Conservation (phyloP, 2,113 vertebrate genomes). For the Vulpes vulpes region DNA sequence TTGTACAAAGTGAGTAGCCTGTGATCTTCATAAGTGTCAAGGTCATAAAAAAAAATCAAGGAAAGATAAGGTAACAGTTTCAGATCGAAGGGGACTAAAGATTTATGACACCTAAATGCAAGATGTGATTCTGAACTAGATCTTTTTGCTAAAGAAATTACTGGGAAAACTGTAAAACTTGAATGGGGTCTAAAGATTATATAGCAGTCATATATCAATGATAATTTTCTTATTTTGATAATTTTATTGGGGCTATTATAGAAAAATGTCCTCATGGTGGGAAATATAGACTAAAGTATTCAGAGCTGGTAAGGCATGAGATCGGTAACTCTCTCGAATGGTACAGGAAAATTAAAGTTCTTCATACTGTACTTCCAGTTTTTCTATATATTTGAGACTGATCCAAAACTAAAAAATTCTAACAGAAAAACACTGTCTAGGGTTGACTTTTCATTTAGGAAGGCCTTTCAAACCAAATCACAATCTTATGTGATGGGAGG, state of each 20-base stretch:
- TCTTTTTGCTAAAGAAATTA: neutral
- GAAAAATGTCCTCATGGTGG: neutral
- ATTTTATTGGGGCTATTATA: neutral
- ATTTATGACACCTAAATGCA: neutral
- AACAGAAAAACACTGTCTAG: neutral
- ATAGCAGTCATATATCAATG: neutral
- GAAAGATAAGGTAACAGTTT: slow-evolving; percentile 50
- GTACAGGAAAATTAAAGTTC: neutral
- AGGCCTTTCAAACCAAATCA: neutral
- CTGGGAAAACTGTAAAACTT: neutral
- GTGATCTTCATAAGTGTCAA: slow-evolving; percentile 17
- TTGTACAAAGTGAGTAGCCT: neutral
- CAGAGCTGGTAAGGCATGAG: neutral
- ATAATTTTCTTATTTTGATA: neutral
- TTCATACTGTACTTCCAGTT: neutral
- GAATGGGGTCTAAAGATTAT: neutral
- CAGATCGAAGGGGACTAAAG: neutral
- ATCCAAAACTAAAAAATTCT: neutral
- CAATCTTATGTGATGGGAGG: neutral
- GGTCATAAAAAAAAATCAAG: neutral
- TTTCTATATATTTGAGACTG: neutral
- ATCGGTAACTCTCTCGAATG: neutral
- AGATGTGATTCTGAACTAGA: neutral
- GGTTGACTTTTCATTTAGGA: neutral
- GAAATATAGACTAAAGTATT: neutral